Conservation (phyloP, 2,888 invertebrate genomes). For the Prionchulus punctatus region DNA sequence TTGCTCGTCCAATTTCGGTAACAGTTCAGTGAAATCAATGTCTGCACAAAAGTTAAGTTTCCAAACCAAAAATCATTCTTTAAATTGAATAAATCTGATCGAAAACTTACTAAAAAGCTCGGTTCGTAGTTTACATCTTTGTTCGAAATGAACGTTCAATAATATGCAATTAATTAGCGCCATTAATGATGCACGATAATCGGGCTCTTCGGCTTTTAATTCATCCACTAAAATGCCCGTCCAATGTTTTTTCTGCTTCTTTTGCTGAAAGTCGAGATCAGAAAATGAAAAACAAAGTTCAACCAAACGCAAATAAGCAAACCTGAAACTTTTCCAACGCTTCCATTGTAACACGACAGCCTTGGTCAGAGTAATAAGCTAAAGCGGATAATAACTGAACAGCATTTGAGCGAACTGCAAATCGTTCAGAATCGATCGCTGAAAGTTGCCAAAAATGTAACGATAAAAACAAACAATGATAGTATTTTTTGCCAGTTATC, state of each 20-base stretch:
- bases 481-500: neutral
- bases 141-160: constrained; percentile 28
- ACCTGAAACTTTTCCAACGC: neutral
- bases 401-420: constrained; percentile 2
- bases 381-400: constrained; percentile 1
- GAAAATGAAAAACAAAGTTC: neutral
- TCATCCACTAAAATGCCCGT: constrained; percentile 1
- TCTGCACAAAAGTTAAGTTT: neutral
- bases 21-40: neutral
- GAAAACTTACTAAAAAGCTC: constrained; percentile 33
- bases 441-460: too few species aligned
- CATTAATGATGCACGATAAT: constrained; percentile 34
- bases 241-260: neutral
- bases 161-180: constrained; percentile 38
- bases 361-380: neutral
- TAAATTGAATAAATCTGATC: neutral
- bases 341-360: neutral
- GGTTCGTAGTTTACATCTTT: constrained; percentile 31
- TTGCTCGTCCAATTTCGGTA: neutral
- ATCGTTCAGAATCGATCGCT: neutral
- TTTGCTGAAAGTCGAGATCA: neutral
- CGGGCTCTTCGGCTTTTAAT: constrained; percentile 27
- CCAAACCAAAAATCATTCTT: neutral
- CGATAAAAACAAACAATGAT: neutral
- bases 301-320: neutral